Conservation (phyloP, 2,888 invertebrate genomes). For the Diarsia brunnea region DNA sequence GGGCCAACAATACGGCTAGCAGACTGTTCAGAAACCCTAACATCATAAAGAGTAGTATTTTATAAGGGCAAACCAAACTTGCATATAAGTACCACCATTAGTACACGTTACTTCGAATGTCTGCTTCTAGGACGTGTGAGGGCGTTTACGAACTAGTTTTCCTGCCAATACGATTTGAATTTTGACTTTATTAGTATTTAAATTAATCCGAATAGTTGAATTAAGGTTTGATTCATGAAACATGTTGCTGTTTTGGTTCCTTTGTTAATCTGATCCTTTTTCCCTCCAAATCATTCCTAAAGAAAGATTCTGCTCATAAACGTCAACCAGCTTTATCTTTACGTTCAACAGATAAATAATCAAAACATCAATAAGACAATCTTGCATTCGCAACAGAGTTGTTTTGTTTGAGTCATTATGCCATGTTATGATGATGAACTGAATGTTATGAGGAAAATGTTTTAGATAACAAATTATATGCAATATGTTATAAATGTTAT, state of each 20-base stretch:
- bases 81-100: too few species aligned
- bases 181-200: background rate
- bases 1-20: too few species aligned
- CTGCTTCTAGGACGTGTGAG: too few species aligned
- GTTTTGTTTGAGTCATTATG: constrained; percentile 47
- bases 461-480: constrained; percentile 52
- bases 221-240: too few species aligned
- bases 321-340: background rate
- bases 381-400: constrained; percentile 38
- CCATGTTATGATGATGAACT: constrained; percentile 48
- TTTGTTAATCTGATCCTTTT: constrained; percentile 1
- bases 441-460: constrained; percentile 52
- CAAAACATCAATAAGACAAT: constrained; percentile 42
- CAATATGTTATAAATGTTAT: constrained; percentile 45
- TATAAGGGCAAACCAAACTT: too few species aligned
- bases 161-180: background rate
- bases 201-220: too few species aligned
- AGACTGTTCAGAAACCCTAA: too few species aligned
- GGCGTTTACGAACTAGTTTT: background rate
- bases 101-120: too few species aligned
- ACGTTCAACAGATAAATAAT: constrained; percentile 13
- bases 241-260: background rate
- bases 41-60: too few species aligned
- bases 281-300: background rate
- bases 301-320: background rate